A percentile compares a stretch with the other conserved stretches of the same genome.
Evolutionary conservation across 2,113 vertebrate genomes (phyloP).

Genomic region (Phoxinus phoxinus): DNA sequence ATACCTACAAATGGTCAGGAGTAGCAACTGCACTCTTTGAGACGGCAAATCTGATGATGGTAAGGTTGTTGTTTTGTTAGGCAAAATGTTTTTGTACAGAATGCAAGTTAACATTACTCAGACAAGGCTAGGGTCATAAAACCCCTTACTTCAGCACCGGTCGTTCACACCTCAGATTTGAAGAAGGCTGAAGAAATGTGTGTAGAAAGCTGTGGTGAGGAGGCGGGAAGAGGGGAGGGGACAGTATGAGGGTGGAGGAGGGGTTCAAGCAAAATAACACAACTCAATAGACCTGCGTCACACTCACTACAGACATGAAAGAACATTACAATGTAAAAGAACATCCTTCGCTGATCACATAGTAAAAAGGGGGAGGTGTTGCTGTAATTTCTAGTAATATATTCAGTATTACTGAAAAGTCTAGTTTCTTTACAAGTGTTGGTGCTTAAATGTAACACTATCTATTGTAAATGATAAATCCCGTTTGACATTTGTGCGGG

Average conservation of each 20-base stretch:
- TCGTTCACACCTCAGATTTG: neutral
- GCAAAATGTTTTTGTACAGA: too few relatives aligned
- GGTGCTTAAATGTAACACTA: too few relatives aligned
- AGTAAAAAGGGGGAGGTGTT: too few relatives aligned
- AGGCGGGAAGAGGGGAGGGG: neutral
- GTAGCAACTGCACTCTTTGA: accelerated
- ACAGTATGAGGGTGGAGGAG: neutral
- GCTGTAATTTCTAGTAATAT: too few relatives aligned
- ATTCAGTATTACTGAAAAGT: too few relatives aligned
- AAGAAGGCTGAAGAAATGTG: neutral
- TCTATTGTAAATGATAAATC: too few relatives aligned
- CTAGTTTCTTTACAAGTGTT: too few relatives aligned
- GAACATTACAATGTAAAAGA: too few relatives aligned
- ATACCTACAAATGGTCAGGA: accelerated
- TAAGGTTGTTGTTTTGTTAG: too few relatives aligned
- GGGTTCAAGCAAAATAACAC: accelerated
- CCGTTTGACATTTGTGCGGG: too few relatives aligned
- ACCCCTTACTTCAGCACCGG: neutral
- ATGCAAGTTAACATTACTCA: neutral
- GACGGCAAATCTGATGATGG: neutral
- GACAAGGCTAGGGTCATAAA: neutral
- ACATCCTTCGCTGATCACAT: too few relatives aligned
- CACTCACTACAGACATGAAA: neutral
- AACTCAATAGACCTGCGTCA: neutral
- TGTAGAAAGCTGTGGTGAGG: neutral